Evolutionary conservation across 2,797 vertebrate species (phyloP), one percentile per base, ranked within the genome.

Genomic region (Mormyrops boulengeri): DNA sequence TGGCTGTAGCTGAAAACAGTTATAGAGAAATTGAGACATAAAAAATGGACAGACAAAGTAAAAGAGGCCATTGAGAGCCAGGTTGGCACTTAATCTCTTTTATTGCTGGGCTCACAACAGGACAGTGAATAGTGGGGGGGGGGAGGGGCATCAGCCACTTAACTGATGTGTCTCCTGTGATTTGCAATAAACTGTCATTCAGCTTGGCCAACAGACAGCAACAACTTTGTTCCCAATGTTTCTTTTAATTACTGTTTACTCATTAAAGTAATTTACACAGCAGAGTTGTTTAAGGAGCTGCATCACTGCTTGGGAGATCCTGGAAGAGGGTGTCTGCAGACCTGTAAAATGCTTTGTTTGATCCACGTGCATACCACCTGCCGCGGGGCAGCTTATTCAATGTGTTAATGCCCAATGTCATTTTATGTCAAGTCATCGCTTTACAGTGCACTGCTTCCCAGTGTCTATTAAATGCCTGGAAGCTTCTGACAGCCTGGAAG

Each of bases 1-100:
- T 50, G 44, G n/a, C 50, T 85, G 82, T 55, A 57, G 85, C 26
- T 87, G 85, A 50, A 87, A 87, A 87, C 85, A 87, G 50, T 87
- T 87, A 55, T 57, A 57, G 8, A 87, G 85, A 55, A 87, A 87
- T 55, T 53, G 52, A 57, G 50, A 55, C 52, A 55, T 55, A 87
- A 55, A 87, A 87, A 55, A 53, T 38, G 85, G 26, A 55, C 84
- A 30, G 84, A 55, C 85, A 57, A 57, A 57, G 50, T 87, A 87
- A 87, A 55, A 57, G 52, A 55, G 85, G 50, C 85, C 85, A 87
- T 87, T 38, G 50, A 86, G 80, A 85, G 44, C 9, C 80, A 50
- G 80, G 34, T 50, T 50, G 80, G 80, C 47, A 50, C 80, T 85
- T 50, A 85, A 85, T 85, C 80, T 85, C 44, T 85, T 85, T 50